Evolutionary conservation across 2,888 invertebrate genomes (phyloP).

Genomic region (Chalcosyrphus nemorum): DNA sequence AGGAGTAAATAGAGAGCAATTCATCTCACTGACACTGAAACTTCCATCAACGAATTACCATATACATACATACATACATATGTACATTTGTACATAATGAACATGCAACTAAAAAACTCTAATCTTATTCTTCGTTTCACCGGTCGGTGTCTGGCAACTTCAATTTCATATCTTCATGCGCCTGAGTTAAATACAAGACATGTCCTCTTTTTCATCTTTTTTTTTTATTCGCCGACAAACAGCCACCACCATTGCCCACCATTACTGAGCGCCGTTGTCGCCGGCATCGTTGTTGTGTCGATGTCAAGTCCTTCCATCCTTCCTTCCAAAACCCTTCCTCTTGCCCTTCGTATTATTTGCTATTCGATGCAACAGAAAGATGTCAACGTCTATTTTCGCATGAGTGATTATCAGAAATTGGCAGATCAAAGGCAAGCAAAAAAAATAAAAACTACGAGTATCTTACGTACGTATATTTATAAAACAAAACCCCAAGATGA

Average conservation of each 20-base stretch:
- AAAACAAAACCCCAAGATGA: constrained; percentile 55
- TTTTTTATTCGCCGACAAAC: constrained; percentile 53
- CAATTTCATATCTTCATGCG: constrained; percentile 50
- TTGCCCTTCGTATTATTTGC: constrained; percentile 32
- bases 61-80: not conserved
- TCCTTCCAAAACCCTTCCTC: not conserved
- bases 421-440: constrained; percentile 60
- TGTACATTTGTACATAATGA: not conserved
- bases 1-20: too few relatives aligned
- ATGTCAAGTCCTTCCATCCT: constrained; percentile 37
- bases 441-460: not conserved
- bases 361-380: constrained; percentile 64
- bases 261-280: too few relatives aligned
- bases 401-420: constrained; percentile 74
- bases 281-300: constrained; percentile 33
- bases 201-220: not conserved
- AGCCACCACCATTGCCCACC: constrained; percentile 34
- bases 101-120: too few relatives aligned
- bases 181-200: constrained; percentile 2
- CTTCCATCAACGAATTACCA: not conserved
- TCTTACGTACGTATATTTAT: constrained; percentile 22
- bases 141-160: constrained; percentile 15
- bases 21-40: not conserved
- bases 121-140: not conserved
- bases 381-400: constrained; percentile 71